A percentile compares a stretch with the other conserved stretches of the same genome.
phyloP scores from a whole-genome alignment of 2,888 invertebrate genomes.

The Pyrrhia umbra region DNA sequence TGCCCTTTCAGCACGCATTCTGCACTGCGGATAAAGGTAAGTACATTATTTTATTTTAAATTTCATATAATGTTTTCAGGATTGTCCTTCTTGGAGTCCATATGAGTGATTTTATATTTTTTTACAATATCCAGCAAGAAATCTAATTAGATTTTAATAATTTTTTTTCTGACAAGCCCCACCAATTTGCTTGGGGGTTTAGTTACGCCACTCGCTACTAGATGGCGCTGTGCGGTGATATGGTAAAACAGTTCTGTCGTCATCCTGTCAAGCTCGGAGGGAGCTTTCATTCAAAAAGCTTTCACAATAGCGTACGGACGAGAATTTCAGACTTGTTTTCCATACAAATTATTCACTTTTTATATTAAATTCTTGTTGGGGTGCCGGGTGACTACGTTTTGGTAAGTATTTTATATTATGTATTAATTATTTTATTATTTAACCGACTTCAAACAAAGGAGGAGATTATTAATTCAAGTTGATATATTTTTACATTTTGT shows the following conservation, averaged over 20 bases:
- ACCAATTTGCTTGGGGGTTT: slow-evolving; percentile 26
- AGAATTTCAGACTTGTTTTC: slow-evolving; percentile 38
- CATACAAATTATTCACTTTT: slow-evolving; percentile 1
- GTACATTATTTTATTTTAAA: slow-evolving; percentile 26
- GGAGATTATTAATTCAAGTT: not conserved
- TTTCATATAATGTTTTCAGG: not conserved
- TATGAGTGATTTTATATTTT: not conserved
- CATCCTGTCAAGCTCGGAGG: slow-evolving; percentile 48
- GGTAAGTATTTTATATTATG: slow-evolving; percentile 39
- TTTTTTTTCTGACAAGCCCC: slow-evolving; percentile 27
- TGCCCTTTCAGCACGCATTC: slow-evolving; percentile 37
- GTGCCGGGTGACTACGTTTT: not conserved
- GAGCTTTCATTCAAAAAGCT: slow-evolving; percentile 68
- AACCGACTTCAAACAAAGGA: not conserved
- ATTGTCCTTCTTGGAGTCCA: not conserved
- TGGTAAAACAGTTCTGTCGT: slow-evolving; percentile 58
- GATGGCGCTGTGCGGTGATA: slow-evolving; percentile 71
- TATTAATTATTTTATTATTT: not conserved
- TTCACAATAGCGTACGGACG: slow-evolving; percentile 48
- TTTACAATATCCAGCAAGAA: not conserved
- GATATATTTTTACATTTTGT: not conserved
- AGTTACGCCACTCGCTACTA: slow-evolving; percentile 71
- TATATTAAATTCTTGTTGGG: slow-evolving; percentile 8
- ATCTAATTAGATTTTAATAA: slow-evolving; percentile 17
- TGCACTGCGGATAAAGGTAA: slow-evolving; percentile 57